Evolutionary conservation across 2,797 vertebrate species (phyloP).

Genomic region (Erpetoichthys calabaricus): DNA sequence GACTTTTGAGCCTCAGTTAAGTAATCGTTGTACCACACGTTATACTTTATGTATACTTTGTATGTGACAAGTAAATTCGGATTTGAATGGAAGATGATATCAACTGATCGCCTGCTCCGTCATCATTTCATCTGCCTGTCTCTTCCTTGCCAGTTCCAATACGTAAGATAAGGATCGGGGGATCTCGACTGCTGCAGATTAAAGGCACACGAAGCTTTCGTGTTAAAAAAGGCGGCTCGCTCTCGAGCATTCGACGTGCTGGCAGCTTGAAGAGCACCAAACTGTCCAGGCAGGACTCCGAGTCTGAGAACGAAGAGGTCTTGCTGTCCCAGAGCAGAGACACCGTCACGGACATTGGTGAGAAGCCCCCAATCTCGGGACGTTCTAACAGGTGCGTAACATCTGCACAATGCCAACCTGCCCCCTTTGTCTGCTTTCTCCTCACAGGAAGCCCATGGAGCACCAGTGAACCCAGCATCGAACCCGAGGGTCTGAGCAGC

Average conservation of each 20-base stretch:
- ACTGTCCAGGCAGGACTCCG: constrained; percentile 92
- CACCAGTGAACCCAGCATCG: constrained; percentile 92
- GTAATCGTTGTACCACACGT: too few relatives aligned
- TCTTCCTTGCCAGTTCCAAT: constrained; percentile 47
- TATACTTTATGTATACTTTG: too few relatives aligned
- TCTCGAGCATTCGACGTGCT: constrained; percentile 89
- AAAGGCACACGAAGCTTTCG: constrained; percentile 96
- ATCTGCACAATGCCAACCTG: too few relatives aligned
- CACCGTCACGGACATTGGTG: constrained; percentile 95
- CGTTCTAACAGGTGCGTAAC: too few relatives aligned
- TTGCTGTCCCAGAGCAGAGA: constrained; percentile 94
- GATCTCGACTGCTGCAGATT: constrained; percentile 93
- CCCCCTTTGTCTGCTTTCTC: neutral
- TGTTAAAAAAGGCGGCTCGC: constrained; percentile 91
- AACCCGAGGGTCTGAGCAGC: constrained; percentile 76
- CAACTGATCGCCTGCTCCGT: too few relatives aligned
- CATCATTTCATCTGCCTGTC: too few relatives aligned
- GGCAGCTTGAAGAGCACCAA: constrained; percentile 98
- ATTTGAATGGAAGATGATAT: too few relatives aligned
- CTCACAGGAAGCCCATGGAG: constrained; percentile 87
- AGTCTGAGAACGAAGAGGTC: constrained; percentile 94
- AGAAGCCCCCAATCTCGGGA: constrained; percentile 10
- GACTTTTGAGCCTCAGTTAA: too few relatives aligned
- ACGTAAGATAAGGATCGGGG: constrained; percentile 91
- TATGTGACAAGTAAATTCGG: too few relatives aligned